These are phyloP conservation scores for Microplitis manilae DNA, from an alignment of 2,888 invertebrate genomes.

Conservation along the genomic window DNA sequence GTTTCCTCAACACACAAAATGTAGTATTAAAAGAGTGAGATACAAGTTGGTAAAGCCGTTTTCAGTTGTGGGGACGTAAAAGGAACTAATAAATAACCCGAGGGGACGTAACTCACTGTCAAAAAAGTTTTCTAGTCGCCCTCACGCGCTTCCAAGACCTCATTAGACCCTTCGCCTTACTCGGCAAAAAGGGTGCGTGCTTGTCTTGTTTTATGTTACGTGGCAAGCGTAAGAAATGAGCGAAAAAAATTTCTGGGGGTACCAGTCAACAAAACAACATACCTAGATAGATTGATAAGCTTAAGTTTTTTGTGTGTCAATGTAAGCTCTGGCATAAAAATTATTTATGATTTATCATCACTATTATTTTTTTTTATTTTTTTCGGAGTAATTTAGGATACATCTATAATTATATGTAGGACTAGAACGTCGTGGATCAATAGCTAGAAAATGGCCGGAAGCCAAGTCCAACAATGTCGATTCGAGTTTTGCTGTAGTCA, in stretches of 20 bases:
- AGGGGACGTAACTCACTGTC: constrained; percentile 36
- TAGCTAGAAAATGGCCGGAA: constrained; percentile 70
- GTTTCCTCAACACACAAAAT: neutral
- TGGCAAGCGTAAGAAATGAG: constrained; percentile 9
- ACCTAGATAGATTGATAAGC: constrained; percentile 33
- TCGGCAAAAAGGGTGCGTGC: constrained; percentile 33
- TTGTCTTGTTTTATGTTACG: constrained; percentile 10
- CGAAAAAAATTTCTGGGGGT: constrained; percentile 28
- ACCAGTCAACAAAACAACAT: constrained; percentile 19
- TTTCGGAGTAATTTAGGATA: constrained; percentile 55
- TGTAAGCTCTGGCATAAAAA: neutral
- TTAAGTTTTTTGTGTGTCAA: neutral
- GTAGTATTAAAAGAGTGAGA: neutral
- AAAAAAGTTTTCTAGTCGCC: constrained; percentile 32
- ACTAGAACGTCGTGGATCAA: constrained; percentile 66
- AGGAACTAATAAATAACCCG: constrained; percentile 34
- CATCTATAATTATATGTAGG: constrained; percentile 68
- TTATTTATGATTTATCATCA: neutral
- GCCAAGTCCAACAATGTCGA: constrained; percentile 69
- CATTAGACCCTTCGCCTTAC: constrained; percentile 37
- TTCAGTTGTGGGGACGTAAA: neutral
- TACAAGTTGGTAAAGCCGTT: neutral
- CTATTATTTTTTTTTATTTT: neutral
- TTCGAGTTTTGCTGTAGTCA: constrained; percentile 70
- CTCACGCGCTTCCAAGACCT: constrained; percentile 41